Evolutionary conservation across 2,888 invertebrate genomes (phyloP).

Genomic region (Xylophagus ater): DNA sequence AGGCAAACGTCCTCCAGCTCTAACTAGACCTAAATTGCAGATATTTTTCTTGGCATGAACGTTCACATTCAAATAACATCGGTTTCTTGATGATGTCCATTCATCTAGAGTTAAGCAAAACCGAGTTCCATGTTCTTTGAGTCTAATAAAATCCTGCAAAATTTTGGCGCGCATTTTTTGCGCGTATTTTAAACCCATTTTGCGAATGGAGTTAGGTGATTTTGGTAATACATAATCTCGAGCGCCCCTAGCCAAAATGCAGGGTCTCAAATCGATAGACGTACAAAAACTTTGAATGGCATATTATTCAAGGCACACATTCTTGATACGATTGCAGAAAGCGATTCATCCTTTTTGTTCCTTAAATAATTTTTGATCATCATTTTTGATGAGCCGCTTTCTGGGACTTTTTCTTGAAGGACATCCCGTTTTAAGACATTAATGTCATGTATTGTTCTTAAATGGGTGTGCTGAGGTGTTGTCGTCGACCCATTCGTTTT

Average conservation of each 20-base stretch:
- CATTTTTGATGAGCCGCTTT: slow-evolving; percentile 5
- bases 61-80: background rate
- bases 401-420: slow-evolving; percentile 1
- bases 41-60: background rate
- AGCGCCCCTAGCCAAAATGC: slow-evolving; percentile 1
- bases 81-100: slow-evolving; percentile 3
- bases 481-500: slow-evolving; percentile 7
- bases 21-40: slow-evolving; percentile 1
- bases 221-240: slow-evolving; percentile 8
- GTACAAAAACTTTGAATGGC: slow-evolving; percentile 8
- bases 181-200: slow-evolving; percentile 7
- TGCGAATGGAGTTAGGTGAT: slow-evolving; percentile 8
- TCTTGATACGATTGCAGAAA: slow-evolving; percentile 7
- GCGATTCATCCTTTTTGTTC: slow-evolving; percentile 5
- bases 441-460: slow-evolving; percentile 7
- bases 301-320: slow-evolving; percentile 6
- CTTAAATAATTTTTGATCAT: slow-evolving; percentile 6
- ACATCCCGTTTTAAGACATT: slow-evolving; percentile 3
- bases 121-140: slow-evolving; percentile 1
- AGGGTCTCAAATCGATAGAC: slow-evolving; percentile 6
- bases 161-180: slow-evolving; percentile 7
- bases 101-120: slow-evolving; percentile 7
- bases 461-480: slow-evolving; percentile 4
- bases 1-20: slow-evolving; percentile 5
- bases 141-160: background rate